Base-by-base conservation (phyloP, 2,797 vertebrate genomes). In the Rhinatrema bivittatum region DNA sequence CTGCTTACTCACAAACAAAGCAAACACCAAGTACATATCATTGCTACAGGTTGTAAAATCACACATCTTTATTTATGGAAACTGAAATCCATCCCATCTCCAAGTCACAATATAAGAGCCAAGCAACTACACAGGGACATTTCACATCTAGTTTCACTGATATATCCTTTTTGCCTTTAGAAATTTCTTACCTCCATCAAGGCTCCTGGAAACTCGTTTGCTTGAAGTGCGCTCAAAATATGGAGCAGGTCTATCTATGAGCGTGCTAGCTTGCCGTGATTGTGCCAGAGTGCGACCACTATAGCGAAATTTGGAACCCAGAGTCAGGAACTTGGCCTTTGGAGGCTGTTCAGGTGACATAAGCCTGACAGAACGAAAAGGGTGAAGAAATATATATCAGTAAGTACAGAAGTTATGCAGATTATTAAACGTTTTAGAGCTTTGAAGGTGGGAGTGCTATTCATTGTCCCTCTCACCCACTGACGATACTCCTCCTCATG, bases 251-350 rank as follows among this genome's bases (percentile, higher is more conserved):
- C 95, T 85, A 70, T 97, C 93, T 54, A 98, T 98, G 60, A 97
- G 91, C 41, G 78, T 79, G 75, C 95, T 99, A 11, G 95, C 96
- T 57, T 88, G 56, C 5, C 87, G 86, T 1, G 88, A 91, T 78
- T 99, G 96, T 2, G 90, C 84, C 65, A 98, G 95, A 0, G 95
- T 99, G 6, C 94, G 86, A 3, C 95, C 95, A 0, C 94, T 98
- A 66, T 97, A 99, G 38, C 95, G 91, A 71, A 99, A 98, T 81
- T 93, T 98, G 9, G 95, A 99, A 32, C 96, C 95, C 80, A 98
- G 58, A 15, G 92, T 96, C 56, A 99, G 68, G 63, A 98, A 98
- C 56, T 87, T 91, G 4, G 87, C 79, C 71, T 94, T 97, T 39
- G 88, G 79, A 30, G 93, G 91, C 62, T 89, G 85, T 26, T 98